A percentile compares a stretch with the other conserved stretches of the same genome.
Conservation (phyloP, 2,888 invertebrate genomes). For the Leptinotarsa juncta region DNA sequence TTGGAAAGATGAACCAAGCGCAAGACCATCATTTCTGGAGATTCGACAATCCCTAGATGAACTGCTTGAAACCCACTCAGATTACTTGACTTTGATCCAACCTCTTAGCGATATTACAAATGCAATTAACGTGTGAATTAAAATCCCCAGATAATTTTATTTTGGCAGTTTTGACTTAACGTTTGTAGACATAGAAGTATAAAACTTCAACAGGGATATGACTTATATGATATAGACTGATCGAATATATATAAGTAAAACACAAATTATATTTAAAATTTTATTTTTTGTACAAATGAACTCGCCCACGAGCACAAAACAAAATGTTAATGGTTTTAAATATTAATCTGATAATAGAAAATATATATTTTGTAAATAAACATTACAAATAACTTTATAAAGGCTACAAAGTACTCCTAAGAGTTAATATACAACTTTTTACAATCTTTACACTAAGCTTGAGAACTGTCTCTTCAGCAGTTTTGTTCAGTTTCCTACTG, state of each 20-base stretch:
- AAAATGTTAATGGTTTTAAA: slow-evolving; percentile 23
- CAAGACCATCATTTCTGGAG: slow-evolving; percentile 78
- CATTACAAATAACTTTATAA: slow-evolving; percentile 52
- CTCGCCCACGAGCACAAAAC: slow-evolving; percentile 23
- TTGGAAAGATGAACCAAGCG: slow-evolving; percentile 77
- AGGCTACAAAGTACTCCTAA: slow-evolving; percentile 52
- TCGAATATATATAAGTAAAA: not conserved
- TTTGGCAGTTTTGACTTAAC: not conserved
- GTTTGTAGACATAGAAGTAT: not conserved
- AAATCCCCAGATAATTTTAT: not conserved
- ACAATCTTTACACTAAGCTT: slow-evolving; percentile 42
- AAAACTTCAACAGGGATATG: not conserved
- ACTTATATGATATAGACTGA: slow-evolving; percentile 9
- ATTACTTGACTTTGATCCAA: slow-evolving; percentile 50
- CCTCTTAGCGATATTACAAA: slow-evolving; percentile 3
- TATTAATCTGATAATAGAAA: slow-evolving; percentile 49
- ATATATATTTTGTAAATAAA: slow-evolving; percentile 54
- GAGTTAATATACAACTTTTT: slow-evolving; percentile 50
- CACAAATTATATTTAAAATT: slow-evolving; percentile 26
- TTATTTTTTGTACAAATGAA: slow-evolving; percentile 39
- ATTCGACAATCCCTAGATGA: slow-evolving; percentile 68
- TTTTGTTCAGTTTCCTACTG: not conserved
- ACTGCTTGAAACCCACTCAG: slow-evolving; percentile 63
- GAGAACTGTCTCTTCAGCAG: not conserved
- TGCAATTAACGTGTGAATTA: not conserved